Percentiles rank a stretch among this genome's conserved stretches.
Evolutionary conservation across 1,140 invertebrate species (phyloP).

Genomic region (Drosophila ercepeae): DNA sequence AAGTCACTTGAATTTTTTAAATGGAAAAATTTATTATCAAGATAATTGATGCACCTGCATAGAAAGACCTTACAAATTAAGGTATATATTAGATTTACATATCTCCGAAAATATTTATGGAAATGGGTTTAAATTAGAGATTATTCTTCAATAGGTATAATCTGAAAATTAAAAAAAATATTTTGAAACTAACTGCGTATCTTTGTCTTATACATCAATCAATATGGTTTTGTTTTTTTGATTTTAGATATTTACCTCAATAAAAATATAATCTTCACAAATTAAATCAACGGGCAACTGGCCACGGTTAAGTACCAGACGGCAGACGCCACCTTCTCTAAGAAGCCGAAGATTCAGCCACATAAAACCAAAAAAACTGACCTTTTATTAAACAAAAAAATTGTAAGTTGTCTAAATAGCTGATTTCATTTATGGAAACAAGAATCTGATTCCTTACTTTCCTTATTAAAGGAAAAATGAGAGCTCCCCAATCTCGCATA

Average conservation of each 20-base stretch:
- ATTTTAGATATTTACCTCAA: conserved; percentile 75
- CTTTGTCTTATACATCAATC: no score
- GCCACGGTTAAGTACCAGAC: conserved; percentile 83
- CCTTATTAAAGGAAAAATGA: conserved; percentile 75
- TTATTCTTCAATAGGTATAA: no score
- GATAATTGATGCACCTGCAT: no score
- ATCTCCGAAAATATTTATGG: no score
- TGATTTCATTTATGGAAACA: not conserved
- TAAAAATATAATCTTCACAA: conserved; percentile 83
- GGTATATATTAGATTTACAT: no score
- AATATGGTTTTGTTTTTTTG: conserved; percentile 19
- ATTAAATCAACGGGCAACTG: conserved; percentile 81
- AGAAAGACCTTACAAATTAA: no score
- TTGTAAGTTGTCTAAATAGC: conserved; percentile 84
- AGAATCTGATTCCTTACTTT: no score
- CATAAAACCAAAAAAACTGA: conserved; percentile 84
- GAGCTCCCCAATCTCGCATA: conserved; percentile 88
- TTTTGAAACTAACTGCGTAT: no score
- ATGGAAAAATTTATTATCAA: no score
- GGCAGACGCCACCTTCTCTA: conserved; percentile 80
- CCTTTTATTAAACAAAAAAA: conserved; percentile 88
- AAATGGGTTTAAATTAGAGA: no score
- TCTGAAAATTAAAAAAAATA: no score
- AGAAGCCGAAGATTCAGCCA: conserved; percentile 82
- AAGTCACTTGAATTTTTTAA: no score